Evolutionary conservation across 1,140 invertebrate species (phyloP), one percentile per base, ranked within the genome.

Genomic region (Zaprionus tsacasi): DNA sequence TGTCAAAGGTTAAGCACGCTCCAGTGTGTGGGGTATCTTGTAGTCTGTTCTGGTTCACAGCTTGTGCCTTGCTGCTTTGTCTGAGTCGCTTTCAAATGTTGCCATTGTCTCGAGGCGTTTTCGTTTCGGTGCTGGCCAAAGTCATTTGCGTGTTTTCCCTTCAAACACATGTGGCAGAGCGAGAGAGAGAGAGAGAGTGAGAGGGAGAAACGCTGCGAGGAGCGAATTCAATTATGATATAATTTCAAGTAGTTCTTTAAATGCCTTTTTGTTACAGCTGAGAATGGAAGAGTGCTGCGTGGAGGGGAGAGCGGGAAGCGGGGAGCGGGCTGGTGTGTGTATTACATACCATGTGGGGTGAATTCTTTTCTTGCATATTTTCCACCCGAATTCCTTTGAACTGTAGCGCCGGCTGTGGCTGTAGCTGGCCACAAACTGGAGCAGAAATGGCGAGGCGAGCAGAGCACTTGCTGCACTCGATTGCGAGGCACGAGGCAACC

Each of bases 201-300:
- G 63, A 45, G 45, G 17, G 4, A 56, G 15, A 66, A 70, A 70
- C 57, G 45, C 45, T 50, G 45, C 17, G 45, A 21, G 45, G 45
- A 50, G 58, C 69, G 68, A 89, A 88, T 81, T 88, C 85, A 88
- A 88, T 88, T 89, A 88, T 85, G 85, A 72, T 79, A 83, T 77
- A 61, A 83, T 89, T 81, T 81, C 74, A 79, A 85, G 75, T 89
- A 89, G 85, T 88, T 89, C 59, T 52, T 73, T 81, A 85, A 88
- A 83, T 81, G 74, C 70, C 70, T 68, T 76, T 45, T 88, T 83
- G 70, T 72, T 70, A 7, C 73, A 76, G 40, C n/a, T 43, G 60
- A 66, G 33, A 33, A 40, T 12, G 45, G 56, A 11, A 52, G 43
- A 12, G 43, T 27, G 13, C 30, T 3, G 13, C 40, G n/a, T 13